Evolutionary conservation across 2,888 invertebrate genomes (phyloP).

Genomic region (Mesorhabditis spiculigera): DNA sequence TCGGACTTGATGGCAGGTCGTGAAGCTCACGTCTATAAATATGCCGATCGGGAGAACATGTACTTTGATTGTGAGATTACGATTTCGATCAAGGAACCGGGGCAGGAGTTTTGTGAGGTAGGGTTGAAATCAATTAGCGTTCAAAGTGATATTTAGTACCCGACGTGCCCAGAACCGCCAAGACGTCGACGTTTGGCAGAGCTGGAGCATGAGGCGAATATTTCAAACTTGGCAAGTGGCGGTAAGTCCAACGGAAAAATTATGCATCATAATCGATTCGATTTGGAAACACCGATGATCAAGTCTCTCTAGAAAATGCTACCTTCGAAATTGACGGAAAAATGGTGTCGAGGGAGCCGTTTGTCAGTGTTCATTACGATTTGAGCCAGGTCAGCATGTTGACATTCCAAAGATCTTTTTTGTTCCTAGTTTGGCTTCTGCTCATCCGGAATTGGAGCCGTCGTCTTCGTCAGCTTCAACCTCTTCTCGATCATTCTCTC

Average conservation of each 20-base stretch:
- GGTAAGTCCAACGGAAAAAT: background rate
- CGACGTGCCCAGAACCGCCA: slow-evolving; percentile 17
- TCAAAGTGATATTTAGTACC: slow-evolving; percentile 12
- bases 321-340: background rate
- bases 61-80: slow-evolving; percentile 57
- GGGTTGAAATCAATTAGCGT: background rate
- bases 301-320: background rate
- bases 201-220: too few species aligned
- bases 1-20: slow-evolving; percentile 53
- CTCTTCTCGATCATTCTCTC: background rate
- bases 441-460: background rate
- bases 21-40: slow-evolving; percentile 55
- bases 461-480: background rate
- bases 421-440: background rate
- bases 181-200: slow-evolving; percentile 9
- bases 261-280: background rate
- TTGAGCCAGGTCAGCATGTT: background rate
- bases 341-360: background rate
- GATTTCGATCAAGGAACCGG: slow-evolving; percentile 51
- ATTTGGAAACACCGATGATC: background rate
- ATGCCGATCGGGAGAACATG: slow-evolving; percentile 54
- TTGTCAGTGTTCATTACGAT: background rate
- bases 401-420: background rate
- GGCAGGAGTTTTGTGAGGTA: slow-evolving; percentile 47
- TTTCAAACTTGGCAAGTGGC: background rate